Evolutionary conservation across 2,888 invertebrate genomes (phyloP), one percentile per base, ranked within the genome.

Genomic region (Gasteruption jaculator): DNA sequence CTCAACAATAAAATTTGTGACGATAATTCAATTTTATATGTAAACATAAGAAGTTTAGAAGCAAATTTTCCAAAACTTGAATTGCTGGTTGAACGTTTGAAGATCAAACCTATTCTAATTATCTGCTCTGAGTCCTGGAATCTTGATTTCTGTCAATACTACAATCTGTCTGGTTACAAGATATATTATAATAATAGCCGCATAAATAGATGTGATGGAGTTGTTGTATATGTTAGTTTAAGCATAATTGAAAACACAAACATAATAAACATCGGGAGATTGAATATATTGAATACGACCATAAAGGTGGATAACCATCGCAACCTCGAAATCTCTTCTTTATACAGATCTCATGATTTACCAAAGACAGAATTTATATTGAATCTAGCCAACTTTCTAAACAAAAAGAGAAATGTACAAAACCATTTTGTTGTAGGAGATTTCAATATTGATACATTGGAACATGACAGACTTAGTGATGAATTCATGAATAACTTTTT

Each of bases 291-390:
- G 26, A 12, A 25, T 36, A 36, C 36, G 14, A 24, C 5, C 3
- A 10, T 36, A 11, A 2, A 16, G 8, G 3, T 25, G 15, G 4
- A 24, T 2, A 36, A 36, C 8, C 14, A 25, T 24, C 15, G 7
- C 11, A 12, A 6, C 10, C 16, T 36, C 26, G n/a, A 24, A 16
- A 25, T 36, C 15, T 24, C 25, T 11, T 5, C 24, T 19, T 3
- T 36, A 14, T 36, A 36, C 10, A n/a, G 25, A 12, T 36, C 15
- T 19, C 27, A 37, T 14, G 37, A 37, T 10, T 7, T 25, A 10
- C 11, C 16, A 5, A 37, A 37, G 16, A 14, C 27, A 6, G 25
- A 26, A 26, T 26, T 37, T n/a, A 27, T n/a, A 5, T 4, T 6
- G 5, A 18, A 6, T 11, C 4, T 37, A 3, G 27, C 22, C 16